These are phyloP conservation scores for Cheilosia vernalis DNA, from an alignment of 2,888 invertebrate genomes.

Conservation along the genomic window DNA sequence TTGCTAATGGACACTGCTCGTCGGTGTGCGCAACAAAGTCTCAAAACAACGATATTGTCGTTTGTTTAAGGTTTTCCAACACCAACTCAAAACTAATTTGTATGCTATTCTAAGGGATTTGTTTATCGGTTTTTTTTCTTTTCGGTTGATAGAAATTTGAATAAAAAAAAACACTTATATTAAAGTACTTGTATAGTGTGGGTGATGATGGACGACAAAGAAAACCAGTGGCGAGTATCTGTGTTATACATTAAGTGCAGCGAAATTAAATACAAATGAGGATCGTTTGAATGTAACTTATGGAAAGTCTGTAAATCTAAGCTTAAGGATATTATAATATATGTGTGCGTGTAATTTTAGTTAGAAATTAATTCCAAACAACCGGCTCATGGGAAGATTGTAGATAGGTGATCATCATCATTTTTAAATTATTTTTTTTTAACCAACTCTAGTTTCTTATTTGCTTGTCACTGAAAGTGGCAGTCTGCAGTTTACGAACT, in stretches of 20 bases:
- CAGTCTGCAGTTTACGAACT: too few relatives aligned
- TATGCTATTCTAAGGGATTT: slow-evolving; percentile 24
- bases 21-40: slow-evolving; percentile 27
- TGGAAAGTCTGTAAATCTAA: neutral
- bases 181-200: slow-evolving; percentile 32
- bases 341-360: slow-evolving; percentile 4
- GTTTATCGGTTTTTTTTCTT: slow-evolving; percentile 16
- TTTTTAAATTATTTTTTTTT: too few relatives aligned
- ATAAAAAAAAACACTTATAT: neutral
- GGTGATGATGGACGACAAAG: slow-evolving; percentile 3
- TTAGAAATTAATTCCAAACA: neutral
- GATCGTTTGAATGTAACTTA: neutral
- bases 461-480: too few relatives aligned
- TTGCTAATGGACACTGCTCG: slow-evolving; percentile 21
- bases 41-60: slow-evolving; percentile 11
- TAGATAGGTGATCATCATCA: neutral
- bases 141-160: slow-evolving; percentile 20
- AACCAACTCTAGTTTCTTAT: neutral
- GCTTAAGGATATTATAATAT: neutral
- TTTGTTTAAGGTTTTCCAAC: slow-evolving; percentile 40
- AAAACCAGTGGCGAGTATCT: slow-evolving; percentile 55
- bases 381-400: neutral
- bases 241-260: slow-evolving; percentile 68
- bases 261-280: slow-evolving; percentile 3
- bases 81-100: slow-evolving; percentile 16